Conservation (phyloP, 2,113 vertebrate species). For the Salvator merianae region DNA sequence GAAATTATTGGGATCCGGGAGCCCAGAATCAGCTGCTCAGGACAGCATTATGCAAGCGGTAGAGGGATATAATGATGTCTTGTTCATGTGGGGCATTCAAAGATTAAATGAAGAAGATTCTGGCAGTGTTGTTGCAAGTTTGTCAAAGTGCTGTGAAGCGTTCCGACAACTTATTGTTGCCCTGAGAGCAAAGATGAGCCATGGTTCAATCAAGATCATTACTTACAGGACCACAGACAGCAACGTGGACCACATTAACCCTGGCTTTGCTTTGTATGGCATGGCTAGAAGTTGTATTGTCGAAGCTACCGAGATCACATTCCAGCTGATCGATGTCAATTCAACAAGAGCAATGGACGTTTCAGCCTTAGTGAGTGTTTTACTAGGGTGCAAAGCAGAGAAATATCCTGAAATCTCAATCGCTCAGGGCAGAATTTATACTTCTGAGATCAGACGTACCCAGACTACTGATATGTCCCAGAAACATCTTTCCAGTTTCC, state of each 20-base stretch:
- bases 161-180: slow-evolving; percentile 79
- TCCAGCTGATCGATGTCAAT: slow-evolving; percentile 84
- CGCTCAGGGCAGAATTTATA: slow-evolving; percentile 71
- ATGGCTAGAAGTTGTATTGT: slow-evolving; percentile 80
- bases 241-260: slow-evolving; percentile 77
- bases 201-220: slow-evolving; percentile 71
- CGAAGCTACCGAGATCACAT: slow-evolving; percentile 77
- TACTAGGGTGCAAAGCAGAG: slow-evolving; percentile 66
- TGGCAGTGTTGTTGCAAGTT: slow-evolving; percentile 56
- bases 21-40: slow-evolving; percentile 51
- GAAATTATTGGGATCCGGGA: slow-evolving; percentile 12
- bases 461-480: slow-evolving; percentile 35
- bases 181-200: slow-evolving; percentile 63
- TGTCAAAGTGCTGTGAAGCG: slow-evolving; percentile 80
- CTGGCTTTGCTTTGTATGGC: slow-evolving; percentile 82
- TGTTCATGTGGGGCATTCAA: slow-evolving; percentile 82
- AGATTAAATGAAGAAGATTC: slow-evolving; percentile 72
- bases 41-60: slow-evolving; percentile 54
- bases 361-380: slow-evolving; percentile 70
- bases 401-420: slow-evolving; percentile 81
- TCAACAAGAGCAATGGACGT: slow-evolving; percentile 78
- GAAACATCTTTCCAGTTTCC: background rate
- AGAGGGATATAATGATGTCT: slow-evolving; percentile 66
- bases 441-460: slow-evolving; percentile 70
- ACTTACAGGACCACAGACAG: slow-evolving; percentile 80